These are phyloP conservation scores for Ctenochaetus hawaiiensis DNA, from an alignment of 2,797 vertebrate species.

Conservation along the genomic window DNA sequence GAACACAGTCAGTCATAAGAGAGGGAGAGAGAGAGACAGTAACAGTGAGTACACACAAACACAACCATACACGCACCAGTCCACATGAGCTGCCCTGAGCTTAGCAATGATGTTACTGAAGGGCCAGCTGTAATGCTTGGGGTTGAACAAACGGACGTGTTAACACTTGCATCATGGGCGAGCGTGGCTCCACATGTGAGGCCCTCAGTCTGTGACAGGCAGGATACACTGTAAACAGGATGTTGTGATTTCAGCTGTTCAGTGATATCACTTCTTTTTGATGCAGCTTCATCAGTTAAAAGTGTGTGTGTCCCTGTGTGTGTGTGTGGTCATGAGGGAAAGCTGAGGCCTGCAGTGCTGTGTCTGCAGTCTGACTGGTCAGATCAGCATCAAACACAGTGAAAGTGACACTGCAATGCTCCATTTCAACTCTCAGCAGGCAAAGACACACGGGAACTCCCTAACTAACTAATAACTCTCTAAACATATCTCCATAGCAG, in stretches of 20 bases:
- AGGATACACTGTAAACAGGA: background rate
- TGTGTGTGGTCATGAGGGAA: slow-evolving; percentile 27
- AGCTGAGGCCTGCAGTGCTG: slow-evolving; percentile 66
- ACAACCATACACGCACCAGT: background rate
- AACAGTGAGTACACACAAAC: slow-evolving; percentile 12
- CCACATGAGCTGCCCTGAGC: background rate
- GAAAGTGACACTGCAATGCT: slow-evolving; percentile 37
- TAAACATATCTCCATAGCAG: slow-evolving; percentile 30
- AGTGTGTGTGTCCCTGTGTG: slow-evolving; percentile 18
- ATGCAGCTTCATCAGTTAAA: slow-evolving; percentile 19
- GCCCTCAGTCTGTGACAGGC: background rate
- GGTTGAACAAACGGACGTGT: slow-evolving; percentile 37
- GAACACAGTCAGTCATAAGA: slow-evolving; percentile 31
- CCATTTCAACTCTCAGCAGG: slow-evolving; percentile 37
- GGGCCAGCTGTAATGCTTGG: slow-evolving; percentile 9
- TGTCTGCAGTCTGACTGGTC: slow-evolving; percentile 74
- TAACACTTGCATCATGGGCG: slow-evolving; percentile 18
- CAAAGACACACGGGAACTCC: slow-evolving; percentile 30
- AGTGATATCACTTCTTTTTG: slow-evolving; percentile 19
- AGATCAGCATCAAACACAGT: slow-evolving; percentile 70
- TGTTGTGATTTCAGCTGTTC: background rate
- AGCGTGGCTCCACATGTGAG: background rate
- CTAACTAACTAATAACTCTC: slow-evolving; percentile 18
- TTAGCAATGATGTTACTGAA: slow-evolving; percentile 7
- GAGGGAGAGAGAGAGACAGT: slow-evolving; percentile 1